phyloP scores from a whole-genome alignment of 2,888 invertebrate genomes.

The Alitta virens region DNA sequence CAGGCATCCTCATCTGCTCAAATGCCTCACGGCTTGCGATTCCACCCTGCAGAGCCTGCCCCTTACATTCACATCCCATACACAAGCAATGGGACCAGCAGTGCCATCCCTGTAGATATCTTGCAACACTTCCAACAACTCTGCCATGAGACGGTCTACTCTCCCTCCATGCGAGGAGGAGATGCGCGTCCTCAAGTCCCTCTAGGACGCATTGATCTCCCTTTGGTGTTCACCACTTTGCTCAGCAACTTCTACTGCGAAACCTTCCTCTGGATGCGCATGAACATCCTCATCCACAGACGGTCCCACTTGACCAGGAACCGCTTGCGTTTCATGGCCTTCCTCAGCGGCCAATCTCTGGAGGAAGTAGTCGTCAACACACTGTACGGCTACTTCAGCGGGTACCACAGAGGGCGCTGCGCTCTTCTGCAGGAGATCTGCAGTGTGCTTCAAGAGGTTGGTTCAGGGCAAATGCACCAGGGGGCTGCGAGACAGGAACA shows the following conservation, averaged over 20 bases:
- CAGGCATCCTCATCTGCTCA: not conserved
- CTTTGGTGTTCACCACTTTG: constrained; percentile 7
- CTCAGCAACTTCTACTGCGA: constrained; percentile 24
- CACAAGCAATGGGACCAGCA: not conserved
- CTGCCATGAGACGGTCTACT: not conserved
- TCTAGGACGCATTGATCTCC: not conserved
- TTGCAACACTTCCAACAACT: not conserved
- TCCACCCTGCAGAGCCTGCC: not conserved
- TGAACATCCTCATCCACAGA: constrained; percentile 21
- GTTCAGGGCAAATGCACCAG: not conserved
- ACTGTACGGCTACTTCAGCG: constrained; percentile 17
- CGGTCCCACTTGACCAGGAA: constrained; percentile 15
- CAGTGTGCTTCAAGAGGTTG: not conserved
- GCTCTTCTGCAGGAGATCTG: constrained; percentile 1
- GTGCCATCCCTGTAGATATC: not conserved
- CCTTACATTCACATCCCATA: not conserved
- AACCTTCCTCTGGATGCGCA: constrained; percentile 24
- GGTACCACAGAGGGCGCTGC: constrained; percentile 12
- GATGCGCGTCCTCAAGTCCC: not conserved
- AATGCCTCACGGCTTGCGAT: too few species aligned
- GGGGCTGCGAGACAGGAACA: constrained; percentile 5
- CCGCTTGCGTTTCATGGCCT: constrained; percentile 13
- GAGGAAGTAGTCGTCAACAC: constrained; percentile 14
- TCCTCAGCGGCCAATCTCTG: constrained; percentile 2
- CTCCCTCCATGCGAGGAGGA: not conserved